Conservation (phyloP, 1,140 invertebrate species). For the Drosophila takahashii region DNA sequence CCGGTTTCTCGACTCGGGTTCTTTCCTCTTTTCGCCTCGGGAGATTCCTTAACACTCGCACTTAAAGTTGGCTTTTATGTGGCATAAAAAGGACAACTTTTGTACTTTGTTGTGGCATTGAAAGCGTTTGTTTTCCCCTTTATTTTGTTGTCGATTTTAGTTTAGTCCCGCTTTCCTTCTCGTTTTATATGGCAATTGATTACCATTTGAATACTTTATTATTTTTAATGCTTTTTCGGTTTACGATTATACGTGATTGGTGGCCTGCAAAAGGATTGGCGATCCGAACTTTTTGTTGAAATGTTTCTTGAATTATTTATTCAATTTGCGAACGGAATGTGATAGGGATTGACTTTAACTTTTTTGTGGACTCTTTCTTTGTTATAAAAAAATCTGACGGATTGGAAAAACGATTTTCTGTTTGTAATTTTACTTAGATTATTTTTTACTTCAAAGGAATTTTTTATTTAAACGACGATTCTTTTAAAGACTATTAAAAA, state of each 20-base stretch:
- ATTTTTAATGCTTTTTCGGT: slow-evolving; percentile 41
- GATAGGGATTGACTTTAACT: background rate
- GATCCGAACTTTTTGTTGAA: background rate
- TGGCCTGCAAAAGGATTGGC: slow-evolving; percentile 1
- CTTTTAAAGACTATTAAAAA: too few relatives aligned
- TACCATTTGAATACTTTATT: slow-evolving; percentile 50
- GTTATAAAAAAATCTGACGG: too few relatives aligned
- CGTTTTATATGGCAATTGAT: slow-evolving; percentile 45
- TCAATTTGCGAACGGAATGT: background rate
- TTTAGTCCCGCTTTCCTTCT: slow-evolving; percentile 14
- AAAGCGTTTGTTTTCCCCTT: slow-evolving; percentile 31
- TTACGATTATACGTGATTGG: slow-evolving; percentile 39
- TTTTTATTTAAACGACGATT: too few relatives aligned
- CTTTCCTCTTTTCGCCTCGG: background rate
- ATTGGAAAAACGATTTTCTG: too few relatives aligned
- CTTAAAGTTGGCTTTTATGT: slow-evolving; percentile 47
- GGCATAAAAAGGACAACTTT: slow-evolving; percentile 50
- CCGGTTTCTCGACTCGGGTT: slow-evolving; percentile 5
- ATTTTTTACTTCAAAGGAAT: too few relatives aligned
- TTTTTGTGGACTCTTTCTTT: background rate
- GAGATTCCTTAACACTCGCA: slow-evolving; percentile 29
- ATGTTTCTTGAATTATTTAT: slow-evolving; percentile 11
- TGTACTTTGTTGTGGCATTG: slow-evolving; percentile 40
- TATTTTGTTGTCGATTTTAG: slow-evolving; percentile 35
- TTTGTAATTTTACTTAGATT: too few relatives aligned